A percentile compares a stretch with the other conserved stretches of the same genome.
These are phyloP conservation scores for Eristalis tenax DNA, from an alignment of 2,888 invertebrate genomes.

Conservation along the genomic window DNA sequence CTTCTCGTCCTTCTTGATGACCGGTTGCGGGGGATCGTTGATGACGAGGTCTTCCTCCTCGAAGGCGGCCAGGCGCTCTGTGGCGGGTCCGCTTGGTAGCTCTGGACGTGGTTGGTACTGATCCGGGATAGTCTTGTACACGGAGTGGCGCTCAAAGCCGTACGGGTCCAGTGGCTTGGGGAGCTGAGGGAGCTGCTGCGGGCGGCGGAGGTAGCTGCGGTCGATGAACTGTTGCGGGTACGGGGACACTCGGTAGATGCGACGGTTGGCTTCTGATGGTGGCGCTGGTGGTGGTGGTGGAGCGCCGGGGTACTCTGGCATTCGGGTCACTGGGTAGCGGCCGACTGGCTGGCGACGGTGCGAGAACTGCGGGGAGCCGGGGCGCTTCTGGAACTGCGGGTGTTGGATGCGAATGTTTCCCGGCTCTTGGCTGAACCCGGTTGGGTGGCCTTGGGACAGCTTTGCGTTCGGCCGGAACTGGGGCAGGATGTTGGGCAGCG, in stretches of 20 bases:
- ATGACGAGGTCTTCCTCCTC: constrained; percentile 81
- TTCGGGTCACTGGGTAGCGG: constrained; percentile 78
- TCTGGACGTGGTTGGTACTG: constrained; percentile 72
- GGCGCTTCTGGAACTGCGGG: constrained; percentile 74
- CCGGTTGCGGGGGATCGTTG: constrained; percentile 81
- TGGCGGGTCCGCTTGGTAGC: constrained; percentile 56
- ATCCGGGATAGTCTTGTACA: constrained; percentile 73
- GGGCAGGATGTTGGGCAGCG: constrained; percentile 86
- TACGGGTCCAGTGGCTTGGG: constrained; percentile 74
- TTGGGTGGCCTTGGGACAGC: constrained; percentile 81
- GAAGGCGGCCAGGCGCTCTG: constrained; percentile 76
- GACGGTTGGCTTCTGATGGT: constrained; percentile 76
- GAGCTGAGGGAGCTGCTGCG: constrained; percentile 68
- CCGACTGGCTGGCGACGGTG: constrained; percentile 77
- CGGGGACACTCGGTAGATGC: constrained; percentile 78
- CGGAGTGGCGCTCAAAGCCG: constrained; percentile 75
- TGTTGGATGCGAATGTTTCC: constrained; percentile 78
- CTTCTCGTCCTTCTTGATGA: constrained; percentile 76
- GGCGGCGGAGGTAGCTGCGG: constrained; percentile 76
- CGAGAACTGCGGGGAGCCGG: constrained; percentile 78
- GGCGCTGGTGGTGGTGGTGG: constrained; percentile 73
- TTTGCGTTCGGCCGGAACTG: constrained; percentile 88
- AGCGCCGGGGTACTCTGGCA: constrained; percentile 75
- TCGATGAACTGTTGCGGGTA: constrained; percentile 74
- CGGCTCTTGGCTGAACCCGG: constrained; percentile 77